These are phyloP conservation scores for Drosophila algonquin DNA, from an alignment of 2,888 invertebrate genomes.

Conservation along the genomic window DNA sequence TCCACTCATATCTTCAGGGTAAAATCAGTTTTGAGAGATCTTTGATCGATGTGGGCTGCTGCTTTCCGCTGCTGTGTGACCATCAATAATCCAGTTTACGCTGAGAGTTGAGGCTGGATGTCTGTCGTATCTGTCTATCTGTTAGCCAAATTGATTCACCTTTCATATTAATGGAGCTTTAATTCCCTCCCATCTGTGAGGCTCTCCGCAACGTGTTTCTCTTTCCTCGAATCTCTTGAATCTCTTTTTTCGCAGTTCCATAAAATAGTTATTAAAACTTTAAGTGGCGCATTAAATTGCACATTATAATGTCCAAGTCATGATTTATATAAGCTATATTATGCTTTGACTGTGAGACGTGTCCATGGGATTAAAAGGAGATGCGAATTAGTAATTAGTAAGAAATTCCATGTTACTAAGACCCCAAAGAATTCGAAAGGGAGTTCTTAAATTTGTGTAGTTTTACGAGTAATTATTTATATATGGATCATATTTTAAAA, in stretches of 20 bases:
- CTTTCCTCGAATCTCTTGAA: neutral
- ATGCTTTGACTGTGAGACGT: constrained; percentile 10
- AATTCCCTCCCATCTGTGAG: constrained; percentile 16
- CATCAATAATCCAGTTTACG: constrained; percentile 41
- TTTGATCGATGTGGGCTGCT: constrained; percentile 31
- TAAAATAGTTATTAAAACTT: constrained; percentile 44
- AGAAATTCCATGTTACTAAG: too few species aligned
- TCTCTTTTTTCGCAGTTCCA: constrained; percentile 14
- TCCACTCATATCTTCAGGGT: constrained; percentile 16
- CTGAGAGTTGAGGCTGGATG: constrained; percentile 3
- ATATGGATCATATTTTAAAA: neutral
- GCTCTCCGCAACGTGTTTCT: neutral
- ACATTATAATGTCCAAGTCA: constrained; percentile 20
- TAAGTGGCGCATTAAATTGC: constrained; percentile 41
- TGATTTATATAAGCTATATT: constrained; percentile 40
- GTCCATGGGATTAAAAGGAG: neutral
- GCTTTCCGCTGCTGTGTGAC: constrained; percentile 9
- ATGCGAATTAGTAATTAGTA: neutral
- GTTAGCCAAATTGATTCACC: constrained; percentile 21
- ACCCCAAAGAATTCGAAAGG: neutral
- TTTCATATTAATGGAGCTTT: constrained; percentile 24
- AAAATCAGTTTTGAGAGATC: constrained; percentile 18
- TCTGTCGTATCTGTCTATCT: constrained; percentile 3
- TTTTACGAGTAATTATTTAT: neutral
- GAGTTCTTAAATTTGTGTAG: too few species aligned